phyloP scores from a whole-genome alignment of 1,140 invertebrate species.

The Pseudoatta argentina region DNA sequence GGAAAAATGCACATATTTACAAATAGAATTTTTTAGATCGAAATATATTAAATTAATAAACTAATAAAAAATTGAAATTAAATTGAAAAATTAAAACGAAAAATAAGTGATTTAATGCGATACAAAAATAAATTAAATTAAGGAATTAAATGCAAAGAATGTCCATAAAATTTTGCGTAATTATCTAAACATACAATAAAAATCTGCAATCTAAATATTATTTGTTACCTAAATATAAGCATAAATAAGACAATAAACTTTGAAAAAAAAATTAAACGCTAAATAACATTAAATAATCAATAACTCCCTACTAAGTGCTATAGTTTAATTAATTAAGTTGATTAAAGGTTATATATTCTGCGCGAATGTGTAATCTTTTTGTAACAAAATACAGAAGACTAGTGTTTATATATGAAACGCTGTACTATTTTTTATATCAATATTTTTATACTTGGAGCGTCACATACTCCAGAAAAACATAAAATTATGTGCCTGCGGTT shows the following conservation, averaged over 20 bases:
- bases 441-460: slow-evolving; percentile 23
- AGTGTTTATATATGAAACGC: slow-evolving; percentile 41
- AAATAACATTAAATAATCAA: slow-evolving; percentile 11
- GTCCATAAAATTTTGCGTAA: not conserved
- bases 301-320: not conserved
- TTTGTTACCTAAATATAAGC: not conserved
- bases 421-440: slow-evolving; percentile 43
- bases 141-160: not conserved
- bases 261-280: not conserved
- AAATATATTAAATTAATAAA: slow-evolving; percentile 18
- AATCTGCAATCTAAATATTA: not conserved
- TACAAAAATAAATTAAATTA: slow-evolving; percentile 2
- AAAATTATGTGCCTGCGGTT: slow-evolving; percentile 86
- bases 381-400: slow-evolving; percentile 22
- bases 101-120: not conserved
- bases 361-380: not conserved
- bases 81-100: slow-evolving; percentile 9
- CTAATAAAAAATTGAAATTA: slow-evolving; percentile 1
- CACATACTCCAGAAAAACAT: slow-evolving; percentile 19
- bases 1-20: not conserved
- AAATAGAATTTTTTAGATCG: slow-evolving; percentile 8
- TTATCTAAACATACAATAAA: not conserved
- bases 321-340: not conserved
- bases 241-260: not conserved
- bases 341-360: not conserved